Percentiles rank a stretch among this genome's conserved stretches.
These are phyloP conservation scores for Hydrozoanthus tunicans DNA, from an alignment of 64 coral and sea anemone species.

Conservation along the genomic window DNA sequence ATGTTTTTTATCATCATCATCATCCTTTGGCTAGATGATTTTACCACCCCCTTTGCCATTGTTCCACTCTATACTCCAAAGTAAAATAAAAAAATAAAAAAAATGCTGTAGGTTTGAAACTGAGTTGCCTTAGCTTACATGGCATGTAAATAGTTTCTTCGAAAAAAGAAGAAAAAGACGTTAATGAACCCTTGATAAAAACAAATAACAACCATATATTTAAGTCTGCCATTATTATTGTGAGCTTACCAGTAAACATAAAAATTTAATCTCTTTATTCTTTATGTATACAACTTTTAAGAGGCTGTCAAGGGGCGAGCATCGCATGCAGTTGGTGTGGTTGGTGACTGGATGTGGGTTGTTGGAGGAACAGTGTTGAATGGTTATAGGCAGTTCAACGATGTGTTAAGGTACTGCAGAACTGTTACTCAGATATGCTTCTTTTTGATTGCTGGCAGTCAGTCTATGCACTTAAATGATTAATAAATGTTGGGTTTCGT, in stretches of 20 bases:
- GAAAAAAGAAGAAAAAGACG: too few species aligned
- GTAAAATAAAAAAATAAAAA: too few species aligned
- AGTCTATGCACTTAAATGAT: too few species aligned
- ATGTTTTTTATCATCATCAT: too few species aligned
- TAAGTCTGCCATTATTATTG: background rate
- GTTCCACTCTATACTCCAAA: too few species aligned
- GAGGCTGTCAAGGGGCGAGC: constrained; percentile 19
- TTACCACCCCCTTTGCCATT: too few species aligned
- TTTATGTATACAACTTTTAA: background rate
- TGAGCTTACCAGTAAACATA: background rate
- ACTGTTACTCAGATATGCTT: background rate
- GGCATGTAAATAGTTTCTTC: too few species aligned
- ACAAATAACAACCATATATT: too few species aligned
- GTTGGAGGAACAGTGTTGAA: constrained; percentile 34
- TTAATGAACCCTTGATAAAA: too few species aligned
- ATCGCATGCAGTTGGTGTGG: constrained; percentile 44
- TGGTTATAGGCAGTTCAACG: background rate
- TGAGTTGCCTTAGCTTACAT: too few species aligned
- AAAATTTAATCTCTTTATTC: background rate
- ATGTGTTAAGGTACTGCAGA: constrained; percentile 5
- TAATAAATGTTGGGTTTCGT: background rate
- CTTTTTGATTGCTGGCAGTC: background rate
- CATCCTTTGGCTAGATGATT: too few species aligned
- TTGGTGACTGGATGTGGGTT: constrained; percentile 50
- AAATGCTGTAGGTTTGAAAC: too few species aligned